These are phyloP conservation scores for Elachura formosa DNA, from an alignment of 2,113 vertebrate genomes.

Conservation along the genomic window DNA sequence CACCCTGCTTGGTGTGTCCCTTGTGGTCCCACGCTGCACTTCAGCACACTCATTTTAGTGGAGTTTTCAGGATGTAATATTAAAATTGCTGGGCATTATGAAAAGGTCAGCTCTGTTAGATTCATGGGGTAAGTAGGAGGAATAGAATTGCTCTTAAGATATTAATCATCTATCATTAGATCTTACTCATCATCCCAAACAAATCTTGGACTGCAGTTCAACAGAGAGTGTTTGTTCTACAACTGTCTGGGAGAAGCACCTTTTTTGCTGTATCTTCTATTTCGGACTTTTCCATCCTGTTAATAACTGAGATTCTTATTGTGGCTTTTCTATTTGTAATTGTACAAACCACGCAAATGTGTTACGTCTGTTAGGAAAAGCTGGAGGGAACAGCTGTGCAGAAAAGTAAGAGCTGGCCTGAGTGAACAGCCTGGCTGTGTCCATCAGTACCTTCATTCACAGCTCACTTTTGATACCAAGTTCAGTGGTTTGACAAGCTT, in stretches of 20 bases:
- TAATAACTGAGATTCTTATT: neutral
- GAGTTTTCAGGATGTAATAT: conserved; percentile 3
- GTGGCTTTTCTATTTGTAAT: neutral
- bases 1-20: neutral
- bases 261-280: neutral
- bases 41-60: neutral
- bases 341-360: rapidly evolving
- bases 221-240: neutral
- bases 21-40: neutral
- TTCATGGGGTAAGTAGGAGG: neutral
- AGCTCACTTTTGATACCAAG: neutral
- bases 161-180: conserved; percentile 30
- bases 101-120: conserved; percentile 39
- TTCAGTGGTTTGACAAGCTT: neutral
- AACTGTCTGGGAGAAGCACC: neutral
- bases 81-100: conserved; percentile 29
- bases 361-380: neutral
- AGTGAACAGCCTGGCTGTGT: neutral
- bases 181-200: conserved; percentile 7
- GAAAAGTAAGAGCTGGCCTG: neutral
- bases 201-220: neutral
- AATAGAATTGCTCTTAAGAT: neutral
- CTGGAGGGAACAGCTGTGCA: neutral
- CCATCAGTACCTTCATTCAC: neutral
- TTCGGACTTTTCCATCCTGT: neutral